Evolutionary conservation across 2,113 vertebrate species (phyloP).

Genomic region (Chelonoidis abingdonii): DNA sequence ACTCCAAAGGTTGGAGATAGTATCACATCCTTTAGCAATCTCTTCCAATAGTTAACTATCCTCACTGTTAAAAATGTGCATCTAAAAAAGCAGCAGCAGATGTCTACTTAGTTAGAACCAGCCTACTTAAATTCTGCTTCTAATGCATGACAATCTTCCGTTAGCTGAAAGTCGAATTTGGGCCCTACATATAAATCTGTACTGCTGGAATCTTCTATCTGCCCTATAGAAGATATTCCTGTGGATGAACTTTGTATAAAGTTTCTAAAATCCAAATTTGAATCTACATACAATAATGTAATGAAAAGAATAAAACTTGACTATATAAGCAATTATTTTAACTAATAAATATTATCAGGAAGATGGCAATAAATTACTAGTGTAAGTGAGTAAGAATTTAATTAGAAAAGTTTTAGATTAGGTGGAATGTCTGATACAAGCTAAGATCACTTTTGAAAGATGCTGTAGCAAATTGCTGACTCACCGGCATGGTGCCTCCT

Average conservation of each 20-base stretch:
- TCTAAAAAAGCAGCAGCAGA: not conserved
- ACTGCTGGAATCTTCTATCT: not conserved
- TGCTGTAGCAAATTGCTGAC: no score
- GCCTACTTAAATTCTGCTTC: not conserved
- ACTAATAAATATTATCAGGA: accelerated
- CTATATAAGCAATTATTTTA: not conserved
- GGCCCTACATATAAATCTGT: not conserved
- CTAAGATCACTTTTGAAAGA: not conserved
- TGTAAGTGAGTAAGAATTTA: not conserved
- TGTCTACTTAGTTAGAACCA: not conserved
- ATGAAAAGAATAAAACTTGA: not conserved
- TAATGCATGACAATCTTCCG: not conserved
- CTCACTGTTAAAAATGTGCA: not conserved
- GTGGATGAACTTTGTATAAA: not conserved
- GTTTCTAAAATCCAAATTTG: accelerated
- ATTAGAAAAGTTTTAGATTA: not conserved
- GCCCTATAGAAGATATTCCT: not conserved
- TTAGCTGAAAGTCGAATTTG: not conserved
- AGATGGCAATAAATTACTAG: accelerated
- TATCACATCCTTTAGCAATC: not conserved
- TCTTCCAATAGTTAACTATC: not conserved
- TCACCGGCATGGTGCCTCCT: no score
- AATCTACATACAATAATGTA: accelerated
- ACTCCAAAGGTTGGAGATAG: accelerated
- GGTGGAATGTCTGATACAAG: not conserved